These are phyloP conservation scores for Balearica regulorum DNA, from an alignment of 2,797 vertebrate species.

Conservation along the genomic window DNA sequence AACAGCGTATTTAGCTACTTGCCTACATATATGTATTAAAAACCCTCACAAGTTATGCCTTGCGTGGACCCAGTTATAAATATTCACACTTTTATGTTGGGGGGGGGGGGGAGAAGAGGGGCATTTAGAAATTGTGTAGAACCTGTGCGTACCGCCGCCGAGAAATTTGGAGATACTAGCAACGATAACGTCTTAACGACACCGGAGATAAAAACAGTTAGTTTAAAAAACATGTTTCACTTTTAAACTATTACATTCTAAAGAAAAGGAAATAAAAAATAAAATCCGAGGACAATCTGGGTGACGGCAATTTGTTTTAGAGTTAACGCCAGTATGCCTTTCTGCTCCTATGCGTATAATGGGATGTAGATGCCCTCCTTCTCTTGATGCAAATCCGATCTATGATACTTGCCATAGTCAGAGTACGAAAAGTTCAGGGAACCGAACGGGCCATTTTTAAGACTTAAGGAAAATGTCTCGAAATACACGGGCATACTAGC, in stretches of 20 bases:
- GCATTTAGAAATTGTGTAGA: not conserved
- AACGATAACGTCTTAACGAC: not conserved
- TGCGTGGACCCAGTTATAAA: not conserved
- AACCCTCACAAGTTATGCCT: not conserved
- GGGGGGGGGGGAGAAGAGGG: not conserved
- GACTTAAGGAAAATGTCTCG: not conserved
- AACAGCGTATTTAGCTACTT: not conserved
- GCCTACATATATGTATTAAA: not conserved
- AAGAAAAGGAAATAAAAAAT: not conserved
- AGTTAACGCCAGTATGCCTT: not conserved
- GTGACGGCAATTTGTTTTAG: not conserved
- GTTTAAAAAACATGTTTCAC: not conserved
- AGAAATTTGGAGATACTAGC: not conserved
- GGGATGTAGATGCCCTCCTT: not conserved
- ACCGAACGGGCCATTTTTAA: not conserved
- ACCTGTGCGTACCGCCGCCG: not conserved
- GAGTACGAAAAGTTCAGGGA: conserved; percentile 15
- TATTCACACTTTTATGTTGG: not conserved
- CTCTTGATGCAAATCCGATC: not conserved
- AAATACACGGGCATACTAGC: not conserved
- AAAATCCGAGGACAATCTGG: not conserved
- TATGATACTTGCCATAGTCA: not conserved
- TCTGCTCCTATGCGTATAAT: not conserved
- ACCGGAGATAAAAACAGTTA: not conserved
- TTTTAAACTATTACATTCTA: not conserved